Evolutionary conservation across 2,113 vertebrate genomes (phyloP), one percentile per base, ranked within the genome.

Genomic region (Salvator merianae): DNA sequence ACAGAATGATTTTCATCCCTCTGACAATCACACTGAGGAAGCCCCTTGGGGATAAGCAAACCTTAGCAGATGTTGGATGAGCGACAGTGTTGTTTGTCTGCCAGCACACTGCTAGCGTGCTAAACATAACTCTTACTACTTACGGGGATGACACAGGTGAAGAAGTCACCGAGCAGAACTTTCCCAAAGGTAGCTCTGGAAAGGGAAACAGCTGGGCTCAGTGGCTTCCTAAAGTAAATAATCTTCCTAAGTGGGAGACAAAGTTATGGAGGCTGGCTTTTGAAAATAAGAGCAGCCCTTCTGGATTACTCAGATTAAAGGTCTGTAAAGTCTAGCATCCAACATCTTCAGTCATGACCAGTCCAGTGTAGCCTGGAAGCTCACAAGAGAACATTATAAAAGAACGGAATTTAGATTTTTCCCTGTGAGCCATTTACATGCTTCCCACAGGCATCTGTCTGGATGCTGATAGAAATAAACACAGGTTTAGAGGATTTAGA

Each of bases 71-170:
- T 90, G 90, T 86, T 2, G 62, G 92, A 73, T 65, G 91, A 90
- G 89, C 87, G 89, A 88, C 94, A 92, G 79, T 90, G 87, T 91
- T 90, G 86, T 92, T 92, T 93, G 82, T 89, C 30, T 47, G 53
- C 62, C 16, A 85, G 43, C 66, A 47, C 7, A 5, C 16, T 3
- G 63, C 10, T 70, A 30, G 86, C 86, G 87, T 50, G 81, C 87
- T 94, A 90, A 92, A 88, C 88, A 89, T 83, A 85, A 91, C 81
- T 84, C 88, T 88, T 85, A 89, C 89, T 88, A 85, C 92, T 91
- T 92, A 84, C 24, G 36, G 91, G 53, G 90, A 91, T 87, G 75
- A 79, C 30, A 69, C 4, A 76, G 90, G 91, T 90, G 88, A 91
- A 88, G 90, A 91, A 93, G 91, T 93, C 91, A 0, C 50, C 50